Evolutionary conservation across 2,113 vertebrate genomes (phyloP), one percentile per base, ranked within the genome.

Genomic region (Nettapus auritus): DNA sequence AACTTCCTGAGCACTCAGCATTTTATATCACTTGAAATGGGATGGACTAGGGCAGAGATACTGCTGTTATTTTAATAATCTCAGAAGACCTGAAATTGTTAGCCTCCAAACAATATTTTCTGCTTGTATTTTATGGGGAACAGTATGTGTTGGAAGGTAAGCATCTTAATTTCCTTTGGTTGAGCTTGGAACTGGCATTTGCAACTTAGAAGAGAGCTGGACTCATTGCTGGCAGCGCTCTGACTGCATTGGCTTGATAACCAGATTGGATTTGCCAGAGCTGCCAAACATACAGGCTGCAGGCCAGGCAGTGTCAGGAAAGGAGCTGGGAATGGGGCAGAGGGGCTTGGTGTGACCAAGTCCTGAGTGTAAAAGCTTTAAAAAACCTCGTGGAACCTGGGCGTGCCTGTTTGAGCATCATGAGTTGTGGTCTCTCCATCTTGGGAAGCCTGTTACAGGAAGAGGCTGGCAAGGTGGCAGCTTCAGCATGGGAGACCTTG

Each of bases 111-210:
- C 28, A 63, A 1, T 56, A 70, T 88, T 86, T 96, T 74, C 48
- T 55, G n/a, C 50, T 76, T 76, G 69, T 57, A 4, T 1, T 83
- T 80, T 69, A n/a, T 57, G 53, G 36, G 44, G 40, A 66, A 23
- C 57, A 79, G 9, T 16, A 15, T 77, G 42, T 53, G 42, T 90
- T 56, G 67, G 68, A 34, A 36, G 36, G 29, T 44, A 90, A 21
- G 21, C 26, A 38, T 10, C 0, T 0, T 73, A 5, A 69, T 86
- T 93, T 73, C 16, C 8, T 73, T 19, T 74, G 62, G 22, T 33
- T 62, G 44, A 25, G n/a, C 38, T 88, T 40, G 36, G 44, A 82
- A 57, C 17, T 66, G 79, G 23, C 31, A 57, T 31, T 31, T 88
- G 52, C 22, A 62, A 5, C 50, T 81, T 34, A 23, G 25, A 40